Evolutionary conservation across 2,113 vertebrate genomes (phyloP).

Genomic region (Beaufortia kweichowensis): DNA sequence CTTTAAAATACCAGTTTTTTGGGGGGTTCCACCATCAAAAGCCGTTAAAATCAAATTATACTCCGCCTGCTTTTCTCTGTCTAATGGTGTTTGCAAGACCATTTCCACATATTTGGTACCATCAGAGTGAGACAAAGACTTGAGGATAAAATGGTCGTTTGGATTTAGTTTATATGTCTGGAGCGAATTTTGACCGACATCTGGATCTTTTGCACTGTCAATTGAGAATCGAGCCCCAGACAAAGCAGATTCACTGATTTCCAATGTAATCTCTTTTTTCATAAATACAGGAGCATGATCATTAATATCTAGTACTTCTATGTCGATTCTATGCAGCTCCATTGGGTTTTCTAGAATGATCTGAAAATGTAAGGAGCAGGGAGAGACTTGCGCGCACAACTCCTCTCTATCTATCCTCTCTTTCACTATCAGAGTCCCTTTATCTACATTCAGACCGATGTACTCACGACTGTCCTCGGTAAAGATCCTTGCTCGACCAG

Average conservation of each 20-base stretch:
- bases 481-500: conserved; percentile 71
- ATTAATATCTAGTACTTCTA: conserved; percentile 74
- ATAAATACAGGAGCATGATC: conserved; percentile 68
- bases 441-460: conserved; percentile 66
- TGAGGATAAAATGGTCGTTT: conserved; percentile 68
- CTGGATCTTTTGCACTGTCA: conserved; percentile 70
- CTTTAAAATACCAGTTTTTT: conserved; percentile 65
- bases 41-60: conserved; percentile 67
- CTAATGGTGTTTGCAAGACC: conserved; percentile 66
- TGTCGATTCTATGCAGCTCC: conserved; percentile 64
- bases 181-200: conserved; percentile 69
- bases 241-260: conserved; percentile 66
- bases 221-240: conserved; percentile 66
- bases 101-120: conserved; percentile 74
- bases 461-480: conserved; percentile 74
- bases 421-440: conserved; percentile 61
- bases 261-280: conserved; percentile 62
- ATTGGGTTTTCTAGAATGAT: conserved; percentile 64
- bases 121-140: conserved; percentile 63
- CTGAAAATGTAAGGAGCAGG: conserved; percentile 62
- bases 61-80: conserved; percentile 67
- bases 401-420: conserved; percentile 63
- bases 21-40: conserved; percentile 71
- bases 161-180: conserved; percentile 69
- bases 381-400: conserved; percentile 55